A percentile compares a stretch with the other conserved stretches of the same genome.
Evolutionary conservation across 2,888 invertebrate genomes (phyloP).

Genomic region (Melanchra persicariae): DNA sequence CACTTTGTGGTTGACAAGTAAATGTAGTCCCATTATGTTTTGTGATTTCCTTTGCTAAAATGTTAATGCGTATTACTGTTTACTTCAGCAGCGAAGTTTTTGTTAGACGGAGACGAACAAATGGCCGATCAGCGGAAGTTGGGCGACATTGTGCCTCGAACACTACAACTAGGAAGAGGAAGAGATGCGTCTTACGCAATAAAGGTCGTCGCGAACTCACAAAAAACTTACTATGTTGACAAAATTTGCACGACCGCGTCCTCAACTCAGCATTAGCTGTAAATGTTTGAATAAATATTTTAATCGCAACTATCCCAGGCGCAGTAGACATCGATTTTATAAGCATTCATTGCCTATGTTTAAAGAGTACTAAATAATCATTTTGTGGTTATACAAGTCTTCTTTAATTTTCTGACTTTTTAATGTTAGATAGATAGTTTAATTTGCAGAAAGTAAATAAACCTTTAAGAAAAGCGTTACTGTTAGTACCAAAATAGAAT

Average conservation of each 20-base stretch:
- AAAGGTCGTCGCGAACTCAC: constrained; percentile 78
- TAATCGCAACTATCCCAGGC: constrained; percentile 32
- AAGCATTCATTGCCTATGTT: constrained; percentile 4
- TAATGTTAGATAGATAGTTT: not conserved
- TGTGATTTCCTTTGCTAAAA: constrained; percentile 43
- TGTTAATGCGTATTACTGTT: constrained; percentile 43
- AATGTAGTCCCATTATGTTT: constrained; percentile 48
- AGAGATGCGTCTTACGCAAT: constrained; percentile 83
- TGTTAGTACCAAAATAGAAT: not conserved
- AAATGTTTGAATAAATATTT: constrained; percentile 36
- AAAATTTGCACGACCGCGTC: constrained; percentile 72
- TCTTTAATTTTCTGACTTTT: not conserved
- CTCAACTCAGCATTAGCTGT: constrained; percentile 51
- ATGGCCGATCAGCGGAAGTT: constrained; percentile 78
- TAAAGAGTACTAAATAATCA: not conserved
- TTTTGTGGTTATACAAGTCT: not conserved
- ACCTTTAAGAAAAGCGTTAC: not conserved
- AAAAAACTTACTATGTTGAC: constrained; percentile 76
- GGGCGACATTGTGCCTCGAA: constrained; percentile 75
- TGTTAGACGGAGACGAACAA: constrained; percentile 58
- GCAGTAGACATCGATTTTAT: constrained; percentile 24
- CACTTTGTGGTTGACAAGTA: constrained; percentile 45
- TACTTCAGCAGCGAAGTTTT: constrained; percentile 51
- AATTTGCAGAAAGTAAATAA: not conserved
- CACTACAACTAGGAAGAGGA: constrained; percentile 85